These are phyloP conservation scores for Saimiri boliviensis DNA, from an alignment of 2,113 vertebrate genomes.

Conservation along the genomic window DNA sequence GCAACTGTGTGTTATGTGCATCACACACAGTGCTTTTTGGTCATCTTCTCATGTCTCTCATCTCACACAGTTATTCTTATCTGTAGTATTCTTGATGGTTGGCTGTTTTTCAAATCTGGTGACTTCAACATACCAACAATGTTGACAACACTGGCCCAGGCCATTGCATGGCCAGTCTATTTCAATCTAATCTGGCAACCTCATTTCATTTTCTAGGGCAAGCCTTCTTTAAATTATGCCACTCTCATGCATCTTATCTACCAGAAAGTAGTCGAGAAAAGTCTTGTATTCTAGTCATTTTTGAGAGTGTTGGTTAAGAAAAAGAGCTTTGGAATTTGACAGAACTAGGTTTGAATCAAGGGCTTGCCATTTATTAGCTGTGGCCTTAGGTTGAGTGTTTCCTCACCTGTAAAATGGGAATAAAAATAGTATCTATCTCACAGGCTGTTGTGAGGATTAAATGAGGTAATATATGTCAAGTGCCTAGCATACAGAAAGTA, in stretches of 20 bases:
- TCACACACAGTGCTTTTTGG: background rate
- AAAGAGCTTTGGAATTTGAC: constrained; percentile 13
- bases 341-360: constrained; percentile 8
- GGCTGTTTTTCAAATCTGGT: background rate
- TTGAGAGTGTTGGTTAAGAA: background rate
- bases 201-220: background rate
- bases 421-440: background rate
- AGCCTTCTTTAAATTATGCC: background rate
- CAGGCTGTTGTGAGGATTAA: background rate
- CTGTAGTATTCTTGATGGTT: background rate
- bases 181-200: background rate
- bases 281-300: background rate
- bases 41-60: background rate
- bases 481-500: background rate
- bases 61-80: background rate
- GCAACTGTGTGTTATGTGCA: background rate
- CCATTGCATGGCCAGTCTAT: background rate
- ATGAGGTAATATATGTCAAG: background rate
- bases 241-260: background rate
- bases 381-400: background rate
- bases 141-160: background rate
- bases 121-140: background rate
- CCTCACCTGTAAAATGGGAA: background rate
- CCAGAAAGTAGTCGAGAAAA: background rate
- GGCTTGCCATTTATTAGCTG: background rate